Evolutionary conservation across 2,797 vertebrate species (phyloP).

Genomic region (Liasis olivaceus): DNA sequence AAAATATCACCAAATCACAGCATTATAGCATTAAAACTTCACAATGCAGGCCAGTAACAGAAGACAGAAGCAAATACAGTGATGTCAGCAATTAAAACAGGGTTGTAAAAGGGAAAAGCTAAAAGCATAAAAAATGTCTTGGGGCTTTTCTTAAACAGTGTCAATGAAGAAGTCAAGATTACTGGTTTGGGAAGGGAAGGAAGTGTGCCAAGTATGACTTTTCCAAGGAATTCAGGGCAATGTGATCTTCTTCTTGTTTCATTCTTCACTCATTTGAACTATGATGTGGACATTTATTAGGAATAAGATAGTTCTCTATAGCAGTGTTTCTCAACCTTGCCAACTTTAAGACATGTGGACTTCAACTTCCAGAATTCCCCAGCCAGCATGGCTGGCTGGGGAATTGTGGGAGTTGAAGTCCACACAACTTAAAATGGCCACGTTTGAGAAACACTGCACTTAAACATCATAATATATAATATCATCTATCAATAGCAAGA

Average conservation of each 20-base stretch:
- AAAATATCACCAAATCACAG: neutral
- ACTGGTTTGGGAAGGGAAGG: neutral
- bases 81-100: neutral
- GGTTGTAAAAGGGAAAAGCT: neutral
- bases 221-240: neutral
- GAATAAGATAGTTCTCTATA: neutral
- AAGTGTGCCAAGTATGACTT: neutral
- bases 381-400: neutral
- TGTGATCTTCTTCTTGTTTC: neutral
- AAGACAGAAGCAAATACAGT: neutral
- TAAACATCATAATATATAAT: neutral
- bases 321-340: neutral
- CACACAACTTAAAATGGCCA: neutral
- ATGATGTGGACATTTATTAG: neutral
- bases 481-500: neutral
- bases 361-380: neutral
- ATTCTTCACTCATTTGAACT: neutral
- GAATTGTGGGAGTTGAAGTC: neutral
- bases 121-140: neutral
- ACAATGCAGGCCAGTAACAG: neutral
- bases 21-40: neutral
- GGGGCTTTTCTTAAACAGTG: neutral
- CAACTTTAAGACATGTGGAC: neutral
- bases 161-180: neutral
- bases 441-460: neutral